Percentiles rank a stretch among this genome's conserved stretches.
Evolutionary conservation across 2,113 vertebrate species (phyloP).

Genomic region (Nymphicus hollandicus): DNA sequence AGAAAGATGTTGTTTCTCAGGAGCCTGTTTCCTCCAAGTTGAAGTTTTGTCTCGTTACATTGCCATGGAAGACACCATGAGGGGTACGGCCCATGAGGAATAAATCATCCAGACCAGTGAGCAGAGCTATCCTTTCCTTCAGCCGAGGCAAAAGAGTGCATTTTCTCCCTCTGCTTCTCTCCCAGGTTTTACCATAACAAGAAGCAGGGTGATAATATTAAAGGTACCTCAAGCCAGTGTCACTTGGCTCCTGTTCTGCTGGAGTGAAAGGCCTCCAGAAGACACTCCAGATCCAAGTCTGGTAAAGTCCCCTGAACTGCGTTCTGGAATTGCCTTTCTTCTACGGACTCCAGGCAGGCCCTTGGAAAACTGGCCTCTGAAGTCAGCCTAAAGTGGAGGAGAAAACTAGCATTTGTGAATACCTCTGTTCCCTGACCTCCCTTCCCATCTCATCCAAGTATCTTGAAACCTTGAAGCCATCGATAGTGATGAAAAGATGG

Average conservation of each 20-base stretch:
- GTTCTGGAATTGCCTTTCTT: not conserved
- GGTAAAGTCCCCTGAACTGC: not conserved
- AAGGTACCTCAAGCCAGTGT: not conserved
- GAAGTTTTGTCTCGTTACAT: not conserved
- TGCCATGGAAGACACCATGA: not conserved
- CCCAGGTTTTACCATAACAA: not conserved
- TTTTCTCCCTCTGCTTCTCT: not conserved
- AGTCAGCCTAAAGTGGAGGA: not conserved
- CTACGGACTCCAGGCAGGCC: not conserved
- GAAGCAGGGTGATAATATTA: not conserved
- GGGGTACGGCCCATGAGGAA: not conserved
- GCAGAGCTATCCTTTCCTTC: not conserved
- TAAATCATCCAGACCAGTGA: not conserved
- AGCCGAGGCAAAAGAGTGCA: not conserved
- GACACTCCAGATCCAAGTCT: not conserved
- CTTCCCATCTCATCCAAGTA: not conserved
- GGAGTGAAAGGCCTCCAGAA: rapidly evolving
- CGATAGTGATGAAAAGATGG: not conserved
- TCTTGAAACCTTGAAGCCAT: not conserved
- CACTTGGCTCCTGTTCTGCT: not conserved
- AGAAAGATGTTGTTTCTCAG: not conserved
- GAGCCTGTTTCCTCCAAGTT: not conserved
- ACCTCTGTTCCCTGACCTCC: not conserved
- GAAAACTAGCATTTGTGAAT: not conserved
- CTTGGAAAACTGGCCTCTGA: not conserved